These are phyloP conservation scores for Hemiprocne comata DNA, from an alignment of 2,113 vertebrate genomes.

Conservation along the genomic window DNA sequence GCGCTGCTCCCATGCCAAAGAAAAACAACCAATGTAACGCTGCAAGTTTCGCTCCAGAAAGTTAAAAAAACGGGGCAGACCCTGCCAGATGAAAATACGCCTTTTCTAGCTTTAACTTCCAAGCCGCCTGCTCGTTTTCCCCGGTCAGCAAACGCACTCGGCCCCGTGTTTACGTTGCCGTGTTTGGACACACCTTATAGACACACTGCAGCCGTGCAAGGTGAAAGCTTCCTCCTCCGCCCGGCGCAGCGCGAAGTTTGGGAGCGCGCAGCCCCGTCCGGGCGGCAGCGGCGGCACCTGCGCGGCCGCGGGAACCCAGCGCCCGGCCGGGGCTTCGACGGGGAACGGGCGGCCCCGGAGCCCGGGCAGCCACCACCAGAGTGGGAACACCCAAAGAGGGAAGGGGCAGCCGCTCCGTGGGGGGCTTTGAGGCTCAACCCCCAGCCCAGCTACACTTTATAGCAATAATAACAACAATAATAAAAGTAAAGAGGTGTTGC, in stretches of 20 bases:
- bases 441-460: background rate
- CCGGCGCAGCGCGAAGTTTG: background rate
- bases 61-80: background rate
- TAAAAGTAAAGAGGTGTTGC: background rate
- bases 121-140: background rate
- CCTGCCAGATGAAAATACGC: background rate
- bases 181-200: background rate
- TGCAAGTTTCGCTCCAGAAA: background rate
- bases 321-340: too few species aligned
- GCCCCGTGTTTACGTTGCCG: rapidly evolving
- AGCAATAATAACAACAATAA: too few species aligned
- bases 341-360: background rate
- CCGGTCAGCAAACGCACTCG: background rate
- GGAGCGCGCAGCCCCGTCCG: background rate
- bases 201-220: rapidly evolving
- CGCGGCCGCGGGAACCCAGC: background rate
- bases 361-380: background rate
- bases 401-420: background rate
- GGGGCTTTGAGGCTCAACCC: background rate
- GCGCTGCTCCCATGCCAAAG: background rate
- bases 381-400: background rate
- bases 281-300: background rate
- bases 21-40: background rate
- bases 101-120: background rate
- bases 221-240: background rate